Percentiles rank a stretch among this genome's conserved stretches.
Conservation (phyloP, 2,113 vertebrate species). For the Taxidea taxus region DNA sequence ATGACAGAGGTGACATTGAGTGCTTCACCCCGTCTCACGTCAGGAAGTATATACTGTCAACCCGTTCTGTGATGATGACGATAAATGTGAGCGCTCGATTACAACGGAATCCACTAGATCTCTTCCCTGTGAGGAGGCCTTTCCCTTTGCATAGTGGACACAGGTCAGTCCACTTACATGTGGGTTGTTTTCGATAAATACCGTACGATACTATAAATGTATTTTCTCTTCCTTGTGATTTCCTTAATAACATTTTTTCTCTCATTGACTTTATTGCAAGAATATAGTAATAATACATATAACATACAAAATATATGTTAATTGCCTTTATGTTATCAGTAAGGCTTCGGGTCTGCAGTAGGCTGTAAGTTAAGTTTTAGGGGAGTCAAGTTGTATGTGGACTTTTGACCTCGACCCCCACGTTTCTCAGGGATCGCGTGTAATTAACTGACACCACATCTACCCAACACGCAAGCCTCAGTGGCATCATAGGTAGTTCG, state of each 20-base stretch:
- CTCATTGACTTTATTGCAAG: background rate
- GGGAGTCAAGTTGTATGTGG: background rate
- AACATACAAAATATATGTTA: background rate
- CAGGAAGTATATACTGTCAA: background rate
- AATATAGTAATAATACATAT: background rate
- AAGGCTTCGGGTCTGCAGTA: background rate
- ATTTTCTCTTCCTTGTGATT: background rate
- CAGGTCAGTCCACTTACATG: background rate
- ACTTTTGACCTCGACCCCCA: background rate
- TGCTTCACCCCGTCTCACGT: background rate
- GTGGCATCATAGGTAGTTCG: accelerated
- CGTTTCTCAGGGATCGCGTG: background rate
- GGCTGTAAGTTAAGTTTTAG: background rate
- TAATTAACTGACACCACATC: background rate
- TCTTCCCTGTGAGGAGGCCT: background rate
- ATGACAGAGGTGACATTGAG: background rate
- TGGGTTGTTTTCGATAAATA: background rate
- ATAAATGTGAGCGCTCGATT: background rate
- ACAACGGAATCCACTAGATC: background rate
- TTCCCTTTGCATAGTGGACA: background rate
- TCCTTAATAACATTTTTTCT: background rate
- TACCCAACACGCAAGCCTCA: background rate
- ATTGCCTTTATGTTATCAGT: background rate
- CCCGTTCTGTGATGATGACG: background rate
- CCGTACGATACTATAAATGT: background rate